Percentiles rank a stretch among this genome's conserved stretches.
Conservation (phyloP, 2,113 vertebrate species). For the Entomyzon cyanotis region DNA sequence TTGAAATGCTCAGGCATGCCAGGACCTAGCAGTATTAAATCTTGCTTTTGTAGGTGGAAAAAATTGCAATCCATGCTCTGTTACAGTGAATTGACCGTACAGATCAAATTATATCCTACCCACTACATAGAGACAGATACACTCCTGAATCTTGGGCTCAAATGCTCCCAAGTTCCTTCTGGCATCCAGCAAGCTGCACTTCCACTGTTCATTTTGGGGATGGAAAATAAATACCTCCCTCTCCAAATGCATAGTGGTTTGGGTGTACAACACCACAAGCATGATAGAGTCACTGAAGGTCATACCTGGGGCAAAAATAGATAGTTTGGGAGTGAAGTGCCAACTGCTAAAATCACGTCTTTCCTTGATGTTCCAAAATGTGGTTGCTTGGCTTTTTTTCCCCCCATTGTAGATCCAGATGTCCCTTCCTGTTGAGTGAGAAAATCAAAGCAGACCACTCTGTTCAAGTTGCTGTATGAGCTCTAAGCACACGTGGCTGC, state of each 20-base stretch:
- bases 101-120: background rate
- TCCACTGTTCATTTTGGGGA: background rate
- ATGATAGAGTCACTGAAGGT: background rate
- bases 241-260: background rate
- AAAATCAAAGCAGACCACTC: background rate
- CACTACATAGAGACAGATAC: background rate
- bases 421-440: background rate
- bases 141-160: background rate
- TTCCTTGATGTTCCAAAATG: background rate
- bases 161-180: background rate
- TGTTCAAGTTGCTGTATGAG: background rate
- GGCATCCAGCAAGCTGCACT: background rate
- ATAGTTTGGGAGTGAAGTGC: background rate
- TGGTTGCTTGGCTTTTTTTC: background rate
- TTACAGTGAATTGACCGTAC: background rate
- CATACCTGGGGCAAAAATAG: background rate
- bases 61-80: background rate
- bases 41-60: slow-evolving; percentile 14
- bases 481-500: background rate
- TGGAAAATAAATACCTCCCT: background rate
- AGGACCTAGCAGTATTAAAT: background rate
- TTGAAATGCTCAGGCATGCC: background rate
- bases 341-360: background rate
- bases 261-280: background rate
- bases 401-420: background rate